Evolutionary conservation across 2,113 vertebrate species (phyloP), one percentile per base, ranked within the genome.

Genomic region (Acrocephalus arundinaceus): DNA sequence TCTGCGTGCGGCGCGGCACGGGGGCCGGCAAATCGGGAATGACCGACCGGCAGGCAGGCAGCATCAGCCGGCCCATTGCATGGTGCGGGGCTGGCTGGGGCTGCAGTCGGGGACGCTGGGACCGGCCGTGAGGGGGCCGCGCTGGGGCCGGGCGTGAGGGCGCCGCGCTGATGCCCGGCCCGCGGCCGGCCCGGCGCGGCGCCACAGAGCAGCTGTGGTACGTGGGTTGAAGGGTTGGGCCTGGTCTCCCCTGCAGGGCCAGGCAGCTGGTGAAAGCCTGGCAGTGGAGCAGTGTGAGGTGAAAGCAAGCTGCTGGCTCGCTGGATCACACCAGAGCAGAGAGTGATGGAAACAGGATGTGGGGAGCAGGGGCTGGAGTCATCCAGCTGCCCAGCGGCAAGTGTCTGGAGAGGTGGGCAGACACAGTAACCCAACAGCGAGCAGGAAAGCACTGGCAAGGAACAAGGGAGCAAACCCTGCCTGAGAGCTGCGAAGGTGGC

Each of bases 1-100:
- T 61, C 66, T 78, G 58, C 0, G 5, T 6, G 4, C 1, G 0
- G 21, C 3, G 0, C 0, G 0, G 59, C 3, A 0, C 0, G 0
- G 58, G 67, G 84, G 11, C 59, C 59, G 22, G 77, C 39, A 87
- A 7, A 49, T n/a, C 57, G 11, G 18, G 9, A 19, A 20, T 33
- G 90, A 55, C 65, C 65, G 35, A 35, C 35, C 35, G 35, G 35
- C 35, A 35, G 1, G 2, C 1, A 2, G 75, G 8, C 4, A 1
- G 39, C 62, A 25, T 28, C 84, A 46, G 77, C 31, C 3, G 1
- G 57, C 63, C 57, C 6, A 45, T 49, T 57, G 63, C 52, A 48
- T 33, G 49, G 1, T 3, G 5, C 59, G 51, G 55, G n/a, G 31
- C 30, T 2, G 41, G n/a, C 57, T 31, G 61, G 57, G 57, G 61